phyloP scores from a whole-genome alignment of 2,113 vertebrate species.

The Eolophus roseicapilla region DNA sequence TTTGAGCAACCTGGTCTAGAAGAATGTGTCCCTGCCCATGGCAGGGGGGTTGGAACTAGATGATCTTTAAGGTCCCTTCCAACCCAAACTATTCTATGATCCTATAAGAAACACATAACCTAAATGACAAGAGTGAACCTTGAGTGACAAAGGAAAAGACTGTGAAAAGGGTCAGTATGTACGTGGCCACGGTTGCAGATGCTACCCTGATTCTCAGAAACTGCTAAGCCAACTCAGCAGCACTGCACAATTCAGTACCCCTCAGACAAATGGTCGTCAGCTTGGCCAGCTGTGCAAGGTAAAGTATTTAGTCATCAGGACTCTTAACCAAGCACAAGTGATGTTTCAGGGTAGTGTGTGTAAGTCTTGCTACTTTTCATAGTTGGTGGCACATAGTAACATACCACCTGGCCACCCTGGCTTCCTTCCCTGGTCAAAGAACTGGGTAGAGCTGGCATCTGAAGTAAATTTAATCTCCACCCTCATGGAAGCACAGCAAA shows the following conservation, averaged over 20 bases:
- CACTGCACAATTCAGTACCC: background rate
- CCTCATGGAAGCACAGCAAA: background rate
- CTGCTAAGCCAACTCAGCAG: background rate
- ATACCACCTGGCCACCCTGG: background rate
- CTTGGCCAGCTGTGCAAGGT: background rate
- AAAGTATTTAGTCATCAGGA: background rate
- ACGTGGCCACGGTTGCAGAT: accelerated
- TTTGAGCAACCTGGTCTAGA: background rate
- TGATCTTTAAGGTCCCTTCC: background rate
- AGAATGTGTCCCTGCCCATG: background rate
- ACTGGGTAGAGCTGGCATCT: background rate
- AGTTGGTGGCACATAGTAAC: background rate
- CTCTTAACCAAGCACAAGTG: background rate
- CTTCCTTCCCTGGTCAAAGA: background rate
- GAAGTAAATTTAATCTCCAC: background rate
- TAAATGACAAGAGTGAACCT: background rate
- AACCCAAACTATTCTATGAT: background rate
- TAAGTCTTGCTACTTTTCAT: background rate
- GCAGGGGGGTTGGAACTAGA: background rate
- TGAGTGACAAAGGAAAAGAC: background rate
- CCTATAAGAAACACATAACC: background rate
- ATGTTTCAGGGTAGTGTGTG: background rate
- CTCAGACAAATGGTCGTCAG: background rate
- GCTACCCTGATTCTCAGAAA: background rate
- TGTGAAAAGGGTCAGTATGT: background rate